Evolutionary conservation across 2,888 invertebrate species (phyloP).

Genomic region (Noctua janthina): DNA sequence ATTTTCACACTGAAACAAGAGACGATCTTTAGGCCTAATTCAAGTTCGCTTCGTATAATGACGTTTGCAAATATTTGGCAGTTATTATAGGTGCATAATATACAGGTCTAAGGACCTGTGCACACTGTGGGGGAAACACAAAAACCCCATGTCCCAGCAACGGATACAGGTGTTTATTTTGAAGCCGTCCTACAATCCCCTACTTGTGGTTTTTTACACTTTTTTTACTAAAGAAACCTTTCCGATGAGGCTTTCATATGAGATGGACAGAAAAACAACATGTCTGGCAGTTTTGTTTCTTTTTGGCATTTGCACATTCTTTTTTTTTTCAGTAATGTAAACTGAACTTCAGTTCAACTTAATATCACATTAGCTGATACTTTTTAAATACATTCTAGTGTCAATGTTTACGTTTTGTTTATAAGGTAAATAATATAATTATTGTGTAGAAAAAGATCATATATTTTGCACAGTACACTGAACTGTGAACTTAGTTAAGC

Average conservation of each 20-base stretch:
- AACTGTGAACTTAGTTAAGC: not conserved
- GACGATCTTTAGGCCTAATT: slow-evolving; percentile 44
- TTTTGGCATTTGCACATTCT: slow-evolving; percentile 35
- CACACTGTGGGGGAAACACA: slow-evolving; percentile 39
- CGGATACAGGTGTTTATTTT: slow-evolving; percentile 86
- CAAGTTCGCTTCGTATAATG: not conserved
- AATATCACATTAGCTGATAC: not conserved
- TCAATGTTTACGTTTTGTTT: not conserved
- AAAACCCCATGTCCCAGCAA: slow-evolving; percentile 64
- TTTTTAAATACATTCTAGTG: not conserved
- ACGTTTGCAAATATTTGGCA: slow-evolving; percentile 15
- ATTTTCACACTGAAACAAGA: slow-evolving; percentile 7
- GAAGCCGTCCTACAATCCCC: slow-evolving; percentile 79
- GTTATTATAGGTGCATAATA: not conserved
- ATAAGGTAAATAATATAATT: not conserved
- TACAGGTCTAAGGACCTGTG: slow-evolving; percentile 27
- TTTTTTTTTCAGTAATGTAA: slow-evolving; percentile 9
- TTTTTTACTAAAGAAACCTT: slow-evolving; percentile 72
- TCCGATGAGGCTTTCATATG: slow-evolving; percentile 47
- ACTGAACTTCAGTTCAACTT: not conserved
- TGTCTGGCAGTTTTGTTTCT: slow-evolving; percentile 33
- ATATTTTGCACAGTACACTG: not conserved
- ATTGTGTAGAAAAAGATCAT: not conserved
- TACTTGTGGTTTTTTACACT: slow-evolving; percentile 72
- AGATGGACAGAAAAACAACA: slow-evolving; percentile 62